A percentile compares a stretch with the other conserved stretches of the same genome.
Evolutionary conservation across 2,113 vertebrate genomes (phyloP).

Genomic region (Gavialis gangeticus): DNA sequence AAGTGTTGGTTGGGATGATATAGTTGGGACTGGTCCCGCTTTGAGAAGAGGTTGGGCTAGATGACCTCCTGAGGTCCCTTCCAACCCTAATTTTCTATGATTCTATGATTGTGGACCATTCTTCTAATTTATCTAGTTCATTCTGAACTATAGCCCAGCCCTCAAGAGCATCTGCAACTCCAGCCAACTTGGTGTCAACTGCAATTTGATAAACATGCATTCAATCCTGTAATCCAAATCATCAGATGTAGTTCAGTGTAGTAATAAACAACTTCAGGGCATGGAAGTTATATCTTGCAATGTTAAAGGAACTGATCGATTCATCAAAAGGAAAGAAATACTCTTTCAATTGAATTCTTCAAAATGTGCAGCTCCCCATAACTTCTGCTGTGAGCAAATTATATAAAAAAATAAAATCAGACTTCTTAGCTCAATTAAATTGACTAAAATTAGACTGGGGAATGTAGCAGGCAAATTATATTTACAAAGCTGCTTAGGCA

Average conservation of each 20-base stretch:
- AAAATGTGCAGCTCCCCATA: not conserved
- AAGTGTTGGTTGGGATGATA: no score
- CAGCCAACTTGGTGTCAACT: no score
- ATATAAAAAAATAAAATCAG: constrained; percentile 10
- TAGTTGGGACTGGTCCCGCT: no score
- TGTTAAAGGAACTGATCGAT: not conserved
- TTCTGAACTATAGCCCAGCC: no score
- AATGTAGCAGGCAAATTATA: not conserved
- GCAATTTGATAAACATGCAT: no score
- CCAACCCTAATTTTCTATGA: no score
- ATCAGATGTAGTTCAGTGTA: not conserved
- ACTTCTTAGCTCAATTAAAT: not conserved
- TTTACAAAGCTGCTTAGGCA: not conserved
- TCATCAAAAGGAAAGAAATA: not conserved
- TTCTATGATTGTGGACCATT: no score
- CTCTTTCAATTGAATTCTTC: not conserved
- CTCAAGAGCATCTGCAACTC: no score
- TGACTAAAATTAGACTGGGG: not conserved
- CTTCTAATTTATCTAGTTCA: no score
- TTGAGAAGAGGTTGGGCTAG: no score
- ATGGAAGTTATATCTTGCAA: not conserved
- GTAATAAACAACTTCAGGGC: not conserved
- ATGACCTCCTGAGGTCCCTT: no score
- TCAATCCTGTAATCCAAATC: not conserved
- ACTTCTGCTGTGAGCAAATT: not conserved